Evolutionary conservation across 2,888 invertebrate genomes (phyloP).

Genomic region (Toxonevra muliebris): DNA sequence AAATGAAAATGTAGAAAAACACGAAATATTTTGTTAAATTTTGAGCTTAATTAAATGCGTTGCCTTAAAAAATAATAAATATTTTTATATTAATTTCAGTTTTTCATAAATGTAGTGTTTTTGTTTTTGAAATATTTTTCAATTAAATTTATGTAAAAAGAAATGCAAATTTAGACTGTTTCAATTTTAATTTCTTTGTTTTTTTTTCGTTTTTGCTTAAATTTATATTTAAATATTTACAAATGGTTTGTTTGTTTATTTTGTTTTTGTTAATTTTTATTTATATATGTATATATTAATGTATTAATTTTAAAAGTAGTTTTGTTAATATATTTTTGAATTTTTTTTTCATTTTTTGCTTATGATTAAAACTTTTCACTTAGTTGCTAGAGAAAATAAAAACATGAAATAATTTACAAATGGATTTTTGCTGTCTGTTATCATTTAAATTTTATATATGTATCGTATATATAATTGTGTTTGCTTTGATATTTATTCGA

Average conservation of each 20-base stretch:
- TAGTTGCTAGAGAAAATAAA: constrained; percentile 23
- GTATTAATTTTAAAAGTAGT: neutral
- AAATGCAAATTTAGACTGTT: constrained; percentile 40
- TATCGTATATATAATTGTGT: neutral
- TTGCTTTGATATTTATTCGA: constrained; percentile 26
- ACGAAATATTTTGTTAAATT: constrained; percentile 48
- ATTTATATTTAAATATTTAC: constrained; percentile 28
- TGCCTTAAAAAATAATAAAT: constrained; percentile 39
- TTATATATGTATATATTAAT: constrained; percentile 19
- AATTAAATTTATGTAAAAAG: constrained; percentile 19
- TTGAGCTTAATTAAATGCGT: constrained; percentile 53
- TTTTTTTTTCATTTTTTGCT: constrained; percentile 21
- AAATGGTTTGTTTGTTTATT: constrained; percentile 18
- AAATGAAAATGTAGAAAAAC: constrained; percentile 42
- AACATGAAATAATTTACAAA: constrained; percentile 59
- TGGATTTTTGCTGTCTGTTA: constrained; percentile 44
- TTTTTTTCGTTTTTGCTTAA: constrained; percentile 12
- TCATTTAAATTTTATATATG: constrained; percentile 40
- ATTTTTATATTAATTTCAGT: constrained; percentile 28
- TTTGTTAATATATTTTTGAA: constrained; percentile 10
- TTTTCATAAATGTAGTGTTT: constrained; percentile 49
- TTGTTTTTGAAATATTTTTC: constrained; percentile 36
- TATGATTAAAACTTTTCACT: constrained; percentile 18
- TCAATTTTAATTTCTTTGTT: constrained; percentile 18
- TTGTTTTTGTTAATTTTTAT: neutral